These are phyloP conservation scores for Digitonthophagus gazella DNA, from an alignment of 2,888 invertebrate species.

Conservation along the genomic window DNA sequence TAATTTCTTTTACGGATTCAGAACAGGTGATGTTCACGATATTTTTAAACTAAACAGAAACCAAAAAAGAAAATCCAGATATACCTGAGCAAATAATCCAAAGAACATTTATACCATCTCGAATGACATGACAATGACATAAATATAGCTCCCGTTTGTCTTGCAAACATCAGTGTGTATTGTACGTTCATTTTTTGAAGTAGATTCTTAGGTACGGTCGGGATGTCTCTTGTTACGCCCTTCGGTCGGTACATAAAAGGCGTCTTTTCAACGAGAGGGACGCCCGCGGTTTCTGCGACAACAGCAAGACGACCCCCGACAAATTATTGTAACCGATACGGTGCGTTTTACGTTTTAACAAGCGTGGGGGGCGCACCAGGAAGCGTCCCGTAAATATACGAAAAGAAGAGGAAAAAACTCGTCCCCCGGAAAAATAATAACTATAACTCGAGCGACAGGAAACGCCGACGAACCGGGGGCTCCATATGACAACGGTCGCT, in stretches of 20 bases:
- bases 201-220: not conserved
- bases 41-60: too few relatives aligned
- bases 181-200: not conserved
- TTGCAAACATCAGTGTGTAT: slow-evolving; percentile 30
- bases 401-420: not conserved
- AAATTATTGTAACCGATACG: not conserved
- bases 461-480: slow-evolving; percentile 32
- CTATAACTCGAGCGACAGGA: not conserved
- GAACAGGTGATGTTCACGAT: too few relatives aligned
- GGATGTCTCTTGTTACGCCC: not conserved
- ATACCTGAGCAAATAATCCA: not conserved
- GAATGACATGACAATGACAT: slow-evolving; percentile 52
- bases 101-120: slow-evolving; percentile 30
- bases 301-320: not conserved
- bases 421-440: not conserved
- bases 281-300: not conserved
- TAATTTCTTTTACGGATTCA: too few relatives aligned
- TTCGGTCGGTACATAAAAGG: not conserved
- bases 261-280: not conserved
- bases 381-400: slow-evolving; percentile 30
- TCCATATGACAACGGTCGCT: slow-evolving; percentile 51
- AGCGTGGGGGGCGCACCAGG: slow-evolving; percentile 12
- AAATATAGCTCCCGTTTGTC: slow-evolving; percentile 51
- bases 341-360: not conserved
- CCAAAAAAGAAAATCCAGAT: not conserved